phyloP scores from a whole-genome alignment of 2,888 invertebrate genomes.

The Melanophora roralis region DNA sequence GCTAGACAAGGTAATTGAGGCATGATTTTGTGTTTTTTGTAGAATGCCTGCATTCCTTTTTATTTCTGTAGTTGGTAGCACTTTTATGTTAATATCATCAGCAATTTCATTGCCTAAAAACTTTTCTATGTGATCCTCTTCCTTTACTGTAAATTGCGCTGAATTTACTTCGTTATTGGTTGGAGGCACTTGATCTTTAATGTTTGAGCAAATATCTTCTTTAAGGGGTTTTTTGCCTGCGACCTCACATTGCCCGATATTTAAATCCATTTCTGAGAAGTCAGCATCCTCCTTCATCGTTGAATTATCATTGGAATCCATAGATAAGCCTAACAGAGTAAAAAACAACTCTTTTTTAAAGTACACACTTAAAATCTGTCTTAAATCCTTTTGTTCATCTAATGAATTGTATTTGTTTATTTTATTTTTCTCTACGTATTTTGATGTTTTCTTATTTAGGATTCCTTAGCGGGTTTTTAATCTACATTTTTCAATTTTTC shows the following conservation, averaged over 20 bases:
- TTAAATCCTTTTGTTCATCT: constrained; percentile 21
- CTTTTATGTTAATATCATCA: constrained; percentile 25
- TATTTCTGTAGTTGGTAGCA: neutral
- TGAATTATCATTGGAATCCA: constrained; percentile 45
- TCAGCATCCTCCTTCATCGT: constrained; percentile 21
- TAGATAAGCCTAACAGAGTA: neutral
- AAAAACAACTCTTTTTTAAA: neutral
- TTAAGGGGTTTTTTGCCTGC: neutral
- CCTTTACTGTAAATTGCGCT: neutral
- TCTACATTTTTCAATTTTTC: constrained; percentile 60
- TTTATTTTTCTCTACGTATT: constrained; percentile 11
- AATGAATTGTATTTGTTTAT: constrained; percentile 14
- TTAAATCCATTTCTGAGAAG: constrained; percentile 11
- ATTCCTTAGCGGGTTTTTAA: constrained; percentile 59
- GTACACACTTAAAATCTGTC: too few species aligned
- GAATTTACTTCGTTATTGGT: neutral
- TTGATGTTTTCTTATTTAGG: constrained; percentile 37
- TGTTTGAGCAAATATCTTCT: constrained; percentile 7
- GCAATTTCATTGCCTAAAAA: constrained; percentile 8
- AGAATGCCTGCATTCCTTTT: constrained; percentile 50
- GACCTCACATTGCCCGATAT: neutral
- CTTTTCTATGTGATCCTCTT: neutral
- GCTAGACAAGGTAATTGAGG: neutral
- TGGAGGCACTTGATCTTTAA: constrained; percentile 49
- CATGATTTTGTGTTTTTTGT: constrained; percentile 9